These are phyloP conservation scores for Anagrus nilaparvatae DNA, from an alignment of 1,140 invertebrate genomes.

Conservation along the genomic window DNA sequence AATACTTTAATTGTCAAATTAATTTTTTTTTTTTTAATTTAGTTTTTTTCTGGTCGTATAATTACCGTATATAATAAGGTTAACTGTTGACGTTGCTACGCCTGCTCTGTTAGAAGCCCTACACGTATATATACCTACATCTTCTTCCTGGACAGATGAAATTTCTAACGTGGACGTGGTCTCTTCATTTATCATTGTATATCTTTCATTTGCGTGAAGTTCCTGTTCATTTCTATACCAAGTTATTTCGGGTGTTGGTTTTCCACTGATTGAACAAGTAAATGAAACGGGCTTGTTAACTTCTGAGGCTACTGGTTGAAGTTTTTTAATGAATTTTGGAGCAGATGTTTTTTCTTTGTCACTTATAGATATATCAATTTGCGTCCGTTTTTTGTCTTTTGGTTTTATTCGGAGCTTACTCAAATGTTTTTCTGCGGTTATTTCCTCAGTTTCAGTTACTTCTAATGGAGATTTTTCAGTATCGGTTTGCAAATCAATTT, in stretches of 20 bases:
- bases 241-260: slow-evolving; percentile 56
- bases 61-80: slow-evolving; percentile 59
- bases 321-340: slow-evolving; percentile 58
- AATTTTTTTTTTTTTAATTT: no score
- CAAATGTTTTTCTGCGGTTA: slow-evolving; percentile 10
- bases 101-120: slow-evolving; percentile 67
- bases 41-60: background rate
- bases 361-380: slow-evolving; percentile 41
- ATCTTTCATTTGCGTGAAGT: slow-evolving; percentile 51
- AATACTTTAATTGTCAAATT: no score
- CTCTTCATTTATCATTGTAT: slow-evolving; percentile 48
- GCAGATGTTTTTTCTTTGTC: slow-evolving; percentile 45
- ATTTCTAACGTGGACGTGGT: slow-evolving; percentile 59
- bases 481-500: slow-evolving; percentile 13
- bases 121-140: slow-evolving; percentile 71
- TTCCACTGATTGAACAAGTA: slow-evolving; percentile 56
- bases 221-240: slow-evolving; percentile 71
- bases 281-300: slow-evolving; percentile 51
- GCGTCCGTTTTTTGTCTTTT: slow-evolving; percentile 37
- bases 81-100: slow-evolving; percentile 66
- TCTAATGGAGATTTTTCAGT: slow-evolving; percentile 12
- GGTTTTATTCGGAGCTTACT: slow-evolving; percentile 17
- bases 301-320: slow-evolving; percentile 55
- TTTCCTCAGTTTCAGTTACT: background rate
- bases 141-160: slow-evolving; percentile 49